Percentiles rank a stretch among this genome's conserved stretches.
Conservation (phyloP, 2,113 vertebrate genomes). For the Eleginops maclovinus region DNA sequence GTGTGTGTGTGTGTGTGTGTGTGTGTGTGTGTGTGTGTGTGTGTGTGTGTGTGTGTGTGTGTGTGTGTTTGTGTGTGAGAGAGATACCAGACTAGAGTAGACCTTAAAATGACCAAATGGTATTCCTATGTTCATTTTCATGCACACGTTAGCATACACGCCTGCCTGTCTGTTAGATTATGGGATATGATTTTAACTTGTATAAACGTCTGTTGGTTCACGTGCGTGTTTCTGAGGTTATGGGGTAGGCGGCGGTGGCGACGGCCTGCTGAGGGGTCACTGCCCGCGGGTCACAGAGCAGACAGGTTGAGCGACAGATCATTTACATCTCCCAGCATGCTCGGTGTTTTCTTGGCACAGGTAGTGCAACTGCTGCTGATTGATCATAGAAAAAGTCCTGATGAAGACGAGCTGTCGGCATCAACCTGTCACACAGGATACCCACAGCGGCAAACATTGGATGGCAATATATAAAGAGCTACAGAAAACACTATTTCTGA, state of each 20-base stretch:
- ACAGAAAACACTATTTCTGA: neutral
- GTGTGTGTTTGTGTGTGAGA: no score
- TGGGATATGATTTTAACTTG: neutral
- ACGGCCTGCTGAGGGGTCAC: conserved; percentile 50
- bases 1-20: neutral
- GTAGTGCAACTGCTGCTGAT: conserved; percentile 20
- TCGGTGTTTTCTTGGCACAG: conserved; percentile 13
- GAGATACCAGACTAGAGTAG: neutral
- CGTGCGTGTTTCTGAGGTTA: neutral
- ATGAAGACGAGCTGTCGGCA: conserved; percentile 55
- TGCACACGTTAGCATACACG: neutral
- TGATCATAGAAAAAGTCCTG: neutral
- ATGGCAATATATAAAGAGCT: neutral
- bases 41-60: neutral
- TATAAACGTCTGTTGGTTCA: neutral
- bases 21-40: neutral
- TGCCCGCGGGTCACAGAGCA: conserved; percentile 16
- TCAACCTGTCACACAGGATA: conserved; percentile 14
- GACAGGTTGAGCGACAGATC: conserved; percentile 55
- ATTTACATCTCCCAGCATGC: conserved; percentile 54
- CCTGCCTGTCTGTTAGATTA: neutral
- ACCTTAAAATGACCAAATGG: no score
- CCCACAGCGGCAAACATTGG: neutral
- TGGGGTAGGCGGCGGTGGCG: neutral
- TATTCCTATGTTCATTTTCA: no score